These are phyloP conservation scores for Tolypeutes matacus DNA, from an alignment of 2,797 vertebrate species.

Conservation along the genomic window DNA sequence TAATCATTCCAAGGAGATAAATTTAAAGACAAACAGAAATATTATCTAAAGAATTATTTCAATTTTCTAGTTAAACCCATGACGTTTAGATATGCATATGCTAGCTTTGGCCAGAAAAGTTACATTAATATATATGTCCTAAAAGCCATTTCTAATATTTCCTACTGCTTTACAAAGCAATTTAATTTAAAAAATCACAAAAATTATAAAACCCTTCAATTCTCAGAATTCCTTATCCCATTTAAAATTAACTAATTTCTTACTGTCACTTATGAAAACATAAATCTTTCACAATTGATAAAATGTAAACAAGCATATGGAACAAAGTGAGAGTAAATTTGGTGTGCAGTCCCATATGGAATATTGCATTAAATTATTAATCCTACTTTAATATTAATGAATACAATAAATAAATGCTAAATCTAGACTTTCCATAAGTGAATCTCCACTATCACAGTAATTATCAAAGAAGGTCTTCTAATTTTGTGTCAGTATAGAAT, in stretches of 20 bases:
- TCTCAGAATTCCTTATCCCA: no score
- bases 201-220: neutral
- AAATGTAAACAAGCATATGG: neutral
- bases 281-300: neutral
- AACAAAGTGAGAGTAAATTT: neutral
- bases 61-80: neutral
- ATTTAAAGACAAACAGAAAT: neutral
- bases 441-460: neutral
- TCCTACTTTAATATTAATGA: no score
- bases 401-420: neutral
- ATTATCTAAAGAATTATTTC: neutral
- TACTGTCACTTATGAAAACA: neutral
- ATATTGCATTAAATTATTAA: neutral
- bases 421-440: neutral
- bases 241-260: neutral
- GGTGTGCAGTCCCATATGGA: neutral
- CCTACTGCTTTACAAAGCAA: neutral
- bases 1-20: neutral
- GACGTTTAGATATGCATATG: neutral
- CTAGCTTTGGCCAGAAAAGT: neutral
- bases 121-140: neutral
- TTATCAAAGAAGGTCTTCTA: no score
- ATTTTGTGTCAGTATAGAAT: no score
- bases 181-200: neutral
- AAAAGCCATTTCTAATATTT: neutral